These are phyloP conservation scores for Prosapia bicincta DNA, from an alignment of 2,888 invertebrate genomes.

Conservation along the genomic window DNA sequence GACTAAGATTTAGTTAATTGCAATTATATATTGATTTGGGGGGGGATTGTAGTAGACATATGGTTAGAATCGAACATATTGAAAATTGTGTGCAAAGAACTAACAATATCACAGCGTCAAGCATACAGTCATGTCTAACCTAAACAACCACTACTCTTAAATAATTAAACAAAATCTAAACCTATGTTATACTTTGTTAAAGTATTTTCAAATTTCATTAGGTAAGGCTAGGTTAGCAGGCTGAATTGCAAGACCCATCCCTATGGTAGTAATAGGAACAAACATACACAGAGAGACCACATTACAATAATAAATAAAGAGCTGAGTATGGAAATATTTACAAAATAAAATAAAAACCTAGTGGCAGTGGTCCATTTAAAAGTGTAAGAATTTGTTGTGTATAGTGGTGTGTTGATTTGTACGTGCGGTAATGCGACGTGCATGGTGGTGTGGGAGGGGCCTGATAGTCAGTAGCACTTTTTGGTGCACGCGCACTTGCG, in stretches of 20 bases:
- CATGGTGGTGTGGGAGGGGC: conserved; percentile 37
- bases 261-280: conserved; percentile 40
- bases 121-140: conserved; percentile 19
- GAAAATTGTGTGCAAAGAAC: background rate
- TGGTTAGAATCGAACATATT: no score
- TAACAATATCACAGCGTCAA: conserved; percentile 22
- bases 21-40: no score
- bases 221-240: conserved; percentile 25
- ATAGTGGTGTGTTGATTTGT: conserved; percentile 22
- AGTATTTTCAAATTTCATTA: conserved; percentile 11
- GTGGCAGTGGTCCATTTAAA: conserved; percentile 33
- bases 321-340: conserved; percentile 41
- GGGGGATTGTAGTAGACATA: no score
- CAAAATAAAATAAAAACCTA: conserved; percentile 40
- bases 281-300: conserved; percentile 41
- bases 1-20: no score
- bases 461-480: conserved; percentile 67
- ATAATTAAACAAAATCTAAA: conserved; percentile 4
- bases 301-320: conserved; percentile 41
- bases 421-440: conserved; percentile 35
- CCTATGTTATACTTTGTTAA: background rate
- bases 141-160: conserved; percentile 15
- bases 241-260: conserved; percentile 18
- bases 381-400: conserved; percentile 22
- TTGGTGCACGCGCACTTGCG: conserved; percentile 94